Conservation (phyloP, 1,140 invertebrate species). For the Sinonovacula constricta region DNA sequence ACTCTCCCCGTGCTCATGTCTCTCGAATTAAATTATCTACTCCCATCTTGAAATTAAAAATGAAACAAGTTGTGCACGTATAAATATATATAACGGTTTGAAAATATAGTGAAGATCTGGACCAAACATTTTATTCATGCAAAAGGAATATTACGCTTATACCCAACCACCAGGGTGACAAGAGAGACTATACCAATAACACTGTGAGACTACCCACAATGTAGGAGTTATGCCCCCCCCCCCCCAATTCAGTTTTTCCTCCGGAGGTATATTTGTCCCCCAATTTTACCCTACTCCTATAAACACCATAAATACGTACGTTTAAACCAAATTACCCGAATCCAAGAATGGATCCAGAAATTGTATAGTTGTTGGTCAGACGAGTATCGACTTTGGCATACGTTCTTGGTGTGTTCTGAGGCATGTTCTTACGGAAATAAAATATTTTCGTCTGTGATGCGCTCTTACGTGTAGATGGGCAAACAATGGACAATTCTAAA, state of each 20-base stretch:
- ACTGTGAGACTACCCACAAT: not conserved
- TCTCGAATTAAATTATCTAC: not conserved
- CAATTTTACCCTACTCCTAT: not conserved
- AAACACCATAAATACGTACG: no score
- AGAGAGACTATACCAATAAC: not conserved
- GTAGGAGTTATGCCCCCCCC: not conserved
- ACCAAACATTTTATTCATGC: constrained; percentile 1
- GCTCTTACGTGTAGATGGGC: no score
- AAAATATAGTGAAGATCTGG: not conserved
- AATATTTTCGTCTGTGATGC: no score
- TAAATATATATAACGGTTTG: not conserved
- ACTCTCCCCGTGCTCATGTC: not conserved
- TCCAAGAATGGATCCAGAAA: no score
- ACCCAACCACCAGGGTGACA: not conserved
- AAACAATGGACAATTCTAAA: no score
- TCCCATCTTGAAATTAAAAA: not conserved
- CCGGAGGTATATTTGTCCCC: not conserved
- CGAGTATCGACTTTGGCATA: no score
- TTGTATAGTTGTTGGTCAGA: no score
- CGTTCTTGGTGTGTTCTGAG: no score
- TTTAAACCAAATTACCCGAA: no score
- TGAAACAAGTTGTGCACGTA: not conserved
- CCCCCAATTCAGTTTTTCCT: not conserved
- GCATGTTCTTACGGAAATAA: no score
- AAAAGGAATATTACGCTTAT: no score